Base-by-base conservation (phyloP, 2,888 invertebrate species). In the Lasiommata megera region DNA sequence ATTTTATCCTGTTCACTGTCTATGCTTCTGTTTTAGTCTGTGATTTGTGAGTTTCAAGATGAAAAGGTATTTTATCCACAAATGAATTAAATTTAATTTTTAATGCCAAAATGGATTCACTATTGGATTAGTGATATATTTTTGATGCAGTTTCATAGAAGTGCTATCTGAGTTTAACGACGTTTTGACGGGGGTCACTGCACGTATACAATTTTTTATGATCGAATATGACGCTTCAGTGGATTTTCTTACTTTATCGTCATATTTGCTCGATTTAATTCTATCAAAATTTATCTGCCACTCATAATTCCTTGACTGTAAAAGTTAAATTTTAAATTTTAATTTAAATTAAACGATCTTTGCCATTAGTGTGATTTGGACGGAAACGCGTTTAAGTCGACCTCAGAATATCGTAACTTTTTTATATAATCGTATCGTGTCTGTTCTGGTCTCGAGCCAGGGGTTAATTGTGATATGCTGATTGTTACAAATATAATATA, bases 131-230 rank as follows among this genome's bases (percentile, higher is more conserved):
- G 6, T 11, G 5, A 23, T 23, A 23, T 23, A 31, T 29, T 29
- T 44, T 29, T 14, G 44, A 28, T 28, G 28, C 12, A 14, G 31
- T 14, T 8, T 14, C 5, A 46, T 16, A 16, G 29, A 6, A 8
- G 1, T 7, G 17, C 9, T 16, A 41, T 41, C 41, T 23, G n/a
- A 41, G 18, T 28, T 44, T 29, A 28, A 44, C 16, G 29, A 29
- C 16, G 16, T 31, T 46, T 46, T 46, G 14, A 46, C 44, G 44
- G 29, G 29, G 44, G 29, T 46, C 44, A 31, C 16, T 9, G 44
- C 11, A 14, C 44, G 16, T 16, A 29, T 16, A 46, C 29, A 14
- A 31, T 14, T 46, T n/a, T 46, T 46, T 46, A 31, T 16, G 29
- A 29, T 46, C 29, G 14, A 31, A 29, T 14, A 11, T 46, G 16